A percentile compares a stretch with the other conserved stretches of the same genome.
These are phyloP conservation scores for Melanotaenia nigrans DNA, from an alignment of 2,797 vertebrate species.

Conservation along the genomic window DNA sequence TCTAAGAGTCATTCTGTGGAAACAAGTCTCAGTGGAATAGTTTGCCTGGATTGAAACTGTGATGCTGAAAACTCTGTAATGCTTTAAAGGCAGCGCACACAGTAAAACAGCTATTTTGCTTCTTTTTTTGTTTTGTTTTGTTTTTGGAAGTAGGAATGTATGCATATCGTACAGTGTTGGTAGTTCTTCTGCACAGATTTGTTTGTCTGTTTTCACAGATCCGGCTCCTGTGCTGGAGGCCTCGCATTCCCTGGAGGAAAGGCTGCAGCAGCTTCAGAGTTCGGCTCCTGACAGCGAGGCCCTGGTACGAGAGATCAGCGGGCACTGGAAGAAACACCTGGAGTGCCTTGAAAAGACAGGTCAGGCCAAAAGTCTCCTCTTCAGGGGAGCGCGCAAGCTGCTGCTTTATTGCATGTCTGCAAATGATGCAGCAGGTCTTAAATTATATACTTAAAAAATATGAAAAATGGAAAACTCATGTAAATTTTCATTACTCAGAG, in stretches of 20 bases:
- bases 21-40: constrained; percentile 73
- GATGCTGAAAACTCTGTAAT: constrained; percentile 62
- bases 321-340: constrained; percentile 88
- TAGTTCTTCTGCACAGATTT: constrained; percentile 46
- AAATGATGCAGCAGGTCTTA: background rate
- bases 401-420: background rate
- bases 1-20: constrained; percentile 74
- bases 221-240: constrained; percentile 91
- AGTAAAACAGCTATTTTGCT: constrained; percentile 68
- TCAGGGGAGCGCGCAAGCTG: background rate
- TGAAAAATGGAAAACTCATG: background rate
- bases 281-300: constrained; percentile 81
- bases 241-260: constrained; percentile 88
- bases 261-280: constrained; percentile 88
- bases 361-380: constrained; percentile 59
- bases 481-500: constrained; percentile 68
- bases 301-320: constrained; percentile 84
- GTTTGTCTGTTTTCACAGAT: constrained; percentile 79
- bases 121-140: constrained; percentile 11
- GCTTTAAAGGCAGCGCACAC: constrained; percentile 56
- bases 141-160: constrained; percentile 51
- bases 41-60: constrained; percentile 62
- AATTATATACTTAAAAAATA: background rate
- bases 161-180: constrained; percentile 41
- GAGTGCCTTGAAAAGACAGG: constrained; percentile 88